These are phyloP conservation scores for Lottia gigantea DNA, from an alignment of 2,888 invertebrate genomes.

Conservation along the genomic window DNA sequence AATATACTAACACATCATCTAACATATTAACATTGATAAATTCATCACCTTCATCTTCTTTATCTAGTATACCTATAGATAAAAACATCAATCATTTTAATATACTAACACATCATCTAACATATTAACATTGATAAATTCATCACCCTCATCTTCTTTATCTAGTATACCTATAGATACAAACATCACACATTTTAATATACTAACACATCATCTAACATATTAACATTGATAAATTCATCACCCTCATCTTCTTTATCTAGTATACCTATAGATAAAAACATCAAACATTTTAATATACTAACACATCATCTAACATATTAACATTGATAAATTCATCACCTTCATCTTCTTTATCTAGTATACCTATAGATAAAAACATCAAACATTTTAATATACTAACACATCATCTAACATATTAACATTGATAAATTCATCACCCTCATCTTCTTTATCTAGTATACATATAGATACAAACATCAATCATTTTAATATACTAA, in stretches of 20 bases:
- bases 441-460: constrained; percentile 78
- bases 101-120: constrained; percentile 59
- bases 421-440: constrained; percentile 84
- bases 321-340: constrained; percentile 85
- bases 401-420: constrained; percentile 68
- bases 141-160: constrained; percentile 77
- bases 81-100: not conserved
- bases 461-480: constrained; percentile 70
- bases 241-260: constrained; percentile 78
- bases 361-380: constrained; percentile 71
- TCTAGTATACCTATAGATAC: constrained; percentile 77
- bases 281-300: not conserved
- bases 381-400: not conserved
- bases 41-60: constrained; percentile 78
- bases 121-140: constrained; percentile 80
- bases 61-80: constrained; percentile 78
- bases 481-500: not conserved
- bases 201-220: constrained; percentile 63
- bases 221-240: constrained; percentile 82
- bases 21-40: constrained; percentile 77
- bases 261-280: constrained; percentile 73
- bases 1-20: constrained; percentile 55
- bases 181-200: not conserved
- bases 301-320: constrained; percentile 64
- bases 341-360: constrained; percentile 78